Percentiles rank a stretch among this genome's conserved stretches.
Conservation (phyloP, 2,113 vertebrate species). For the Etheostoma spectabile region DNA sequence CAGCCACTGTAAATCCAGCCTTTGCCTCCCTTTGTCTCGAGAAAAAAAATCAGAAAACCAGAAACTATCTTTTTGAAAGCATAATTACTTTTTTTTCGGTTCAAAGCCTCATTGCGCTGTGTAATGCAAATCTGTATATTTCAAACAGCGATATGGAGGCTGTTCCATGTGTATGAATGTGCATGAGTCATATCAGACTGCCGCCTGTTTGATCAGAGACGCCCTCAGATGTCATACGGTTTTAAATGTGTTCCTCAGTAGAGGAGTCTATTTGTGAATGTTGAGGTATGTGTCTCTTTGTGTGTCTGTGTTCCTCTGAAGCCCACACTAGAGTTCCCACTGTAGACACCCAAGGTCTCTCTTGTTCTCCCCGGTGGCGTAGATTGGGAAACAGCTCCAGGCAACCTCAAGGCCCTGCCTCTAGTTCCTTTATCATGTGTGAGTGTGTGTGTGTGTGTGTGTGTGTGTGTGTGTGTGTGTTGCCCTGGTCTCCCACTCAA, state of each 20-base stretch:
- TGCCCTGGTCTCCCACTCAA: conserved; percentile 30
- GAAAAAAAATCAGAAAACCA: no score
- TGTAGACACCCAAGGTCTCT: conserved; percentile 71
- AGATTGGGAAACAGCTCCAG: conserved; percentile 79
- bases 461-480: neutral
- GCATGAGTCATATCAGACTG: conserved; percentile 61
- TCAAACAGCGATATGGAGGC: conserved; percentile 41
- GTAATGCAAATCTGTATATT: conserved; percentile 54
- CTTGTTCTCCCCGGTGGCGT: conserved; percentile 70
- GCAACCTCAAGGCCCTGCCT: conserved; percentile 69
- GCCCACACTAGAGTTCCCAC: conserved; percentile 66
- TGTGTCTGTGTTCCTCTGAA: conserved; percentile 49
- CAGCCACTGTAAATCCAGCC: neutral
- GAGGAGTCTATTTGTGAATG: conserved; percentile 63
- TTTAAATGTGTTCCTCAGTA: conserved; percentile 62
- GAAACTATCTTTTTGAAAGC: conserved; percentile 15
- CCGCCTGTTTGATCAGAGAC: conserved; percentile 67
- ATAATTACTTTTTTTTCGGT: conserved; percentile 32
- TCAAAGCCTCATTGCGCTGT: conserved; percentile 48
- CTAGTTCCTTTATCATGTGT: conserved; percentile 54
- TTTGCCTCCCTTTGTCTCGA: no score
- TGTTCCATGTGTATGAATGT: conserved; percentile 49
- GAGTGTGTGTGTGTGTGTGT: conserved; percentile 23
- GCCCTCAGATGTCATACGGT: conserved; percentile 55
- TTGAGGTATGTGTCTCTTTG: conserved; percentile 29